Percentiles rank a stretch among this genome's conserved stretches.
Evolutionary conservation across 1,140 invertebrate genomes (phyloP).

Genomic region (Camponotus pennsylvanicus): DNA sequence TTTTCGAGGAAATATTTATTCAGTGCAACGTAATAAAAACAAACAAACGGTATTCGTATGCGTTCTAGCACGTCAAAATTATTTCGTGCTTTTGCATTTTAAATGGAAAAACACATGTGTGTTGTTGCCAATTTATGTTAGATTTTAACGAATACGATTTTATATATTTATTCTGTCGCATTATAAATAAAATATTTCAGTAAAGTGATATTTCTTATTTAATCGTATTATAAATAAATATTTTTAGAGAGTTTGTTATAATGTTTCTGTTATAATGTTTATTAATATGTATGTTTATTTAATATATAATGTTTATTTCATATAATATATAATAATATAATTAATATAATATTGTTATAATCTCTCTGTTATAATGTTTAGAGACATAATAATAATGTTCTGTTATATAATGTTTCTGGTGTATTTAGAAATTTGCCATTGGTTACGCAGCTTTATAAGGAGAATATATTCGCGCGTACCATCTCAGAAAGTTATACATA

Average conservation of each 20-base stretch:
- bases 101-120: neutral
- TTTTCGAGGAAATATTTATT: constrained; percentile 46
- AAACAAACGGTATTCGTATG: neutral
- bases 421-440: constrained; percentile 30
- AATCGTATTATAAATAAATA: neutral
- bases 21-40: constrained; percentile 40
- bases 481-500: constrained; percentile 66
- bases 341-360: too few relatives aligned
- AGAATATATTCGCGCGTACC: constrained; percentile 67
- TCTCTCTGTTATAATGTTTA: too few relatives aligned
- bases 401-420: neutral
- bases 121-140: constrained; percentile 44
- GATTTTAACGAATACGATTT: neutral
- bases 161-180: neutral
- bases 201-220: neutral
- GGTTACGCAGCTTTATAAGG: constrained; percentile 33
- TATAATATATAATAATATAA: too few relatives aligned
- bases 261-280: too few relatives aligned
- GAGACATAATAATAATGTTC: too few relatives aligned
- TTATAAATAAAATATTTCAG: constrained; percentile 26
- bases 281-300: too few relatives aligned
- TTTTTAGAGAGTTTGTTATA: neutral
- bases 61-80: neutral
- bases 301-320: too few relatives aligned
- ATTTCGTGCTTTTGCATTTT: constrained; percentile 25